phyloP scores from a whole-genome alignment of 2,888 invertebrate genomes.

The Acleris sparsana region DNA sequence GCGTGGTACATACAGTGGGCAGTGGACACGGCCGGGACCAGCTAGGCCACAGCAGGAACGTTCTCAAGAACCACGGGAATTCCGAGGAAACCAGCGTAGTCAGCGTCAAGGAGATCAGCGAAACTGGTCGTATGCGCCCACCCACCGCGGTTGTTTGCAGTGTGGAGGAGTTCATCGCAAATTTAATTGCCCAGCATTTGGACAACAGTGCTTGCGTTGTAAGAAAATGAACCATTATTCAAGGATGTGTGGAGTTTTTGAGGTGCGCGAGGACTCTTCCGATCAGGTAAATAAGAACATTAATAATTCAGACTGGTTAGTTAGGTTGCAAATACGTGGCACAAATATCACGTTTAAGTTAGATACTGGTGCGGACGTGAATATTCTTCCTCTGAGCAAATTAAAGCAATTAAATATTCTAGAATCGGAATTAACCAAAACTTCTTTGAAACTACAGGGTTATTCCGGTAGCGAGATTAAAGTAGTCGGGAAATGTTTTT shows the following conservation, averaged over 20 bases:
- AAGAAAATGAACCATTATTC: slow-evolving; percentile 8
- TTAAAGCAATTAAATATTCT: no score
- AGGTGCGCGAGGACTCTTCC: neutral
- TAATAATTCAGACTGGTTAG: neutral
- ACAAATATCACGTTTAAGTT: neutral
- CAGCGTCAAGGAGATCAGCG: neutral
- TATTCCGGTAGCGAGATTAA: no score
- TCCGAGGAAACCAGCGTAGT: neutral
- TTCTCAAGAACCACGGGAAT: neutral
- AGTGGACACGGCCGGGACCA: neutral
- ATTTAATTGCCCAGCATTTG: slow-evolving; percentile 7
- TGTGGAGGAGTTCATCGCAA: slow-evolving; percentile 2
- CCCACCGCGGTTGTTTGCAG: neutral
- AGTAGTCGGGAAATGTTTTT: no score
- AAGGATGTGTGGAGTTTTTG: slow-evolving; percentile 6
- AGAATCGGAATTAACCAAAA: no score
- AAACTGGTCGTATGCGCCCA: neutral
- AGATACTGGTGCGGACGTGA: no score
- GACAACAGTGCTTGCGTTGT: slow-evolving; percentile 2
- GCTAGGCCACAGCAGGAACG: neutral
- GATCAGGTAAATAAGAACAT: neutral
- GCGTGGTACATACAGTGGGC: neutral
- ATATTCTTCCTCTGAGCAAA: no score
- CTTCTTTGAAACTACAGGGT: no score
- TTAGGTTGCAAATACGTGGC: neutral